A percentile compares a stretch with the other conserved stretches of the same genome.
Conservation (phyloP, 92 coral and sea anemone species). For the Porites lobata region DNA sequence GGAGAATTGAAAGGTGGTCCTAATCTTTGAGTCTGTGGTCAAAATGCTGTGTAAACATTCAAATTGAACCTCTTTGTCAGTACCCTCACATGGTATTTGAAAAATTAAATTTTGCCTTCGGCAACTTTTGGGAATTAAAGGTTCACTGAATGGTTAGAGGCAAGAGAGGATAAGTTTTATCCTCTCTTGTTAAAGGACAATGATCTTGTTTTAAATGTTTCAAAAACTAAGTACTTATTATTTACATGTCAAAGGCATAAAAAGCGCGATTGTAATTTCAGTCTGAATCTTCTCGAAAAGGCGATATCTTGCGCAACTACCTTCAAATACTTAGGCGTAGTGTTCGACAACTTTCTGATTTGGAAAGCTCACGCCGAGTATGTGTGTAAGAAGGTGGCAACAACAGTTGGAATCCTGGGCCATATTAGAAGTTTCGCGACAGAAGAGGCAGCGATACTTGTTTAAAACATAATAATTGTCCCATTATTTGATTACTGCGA, state of each 20-base stretch:
- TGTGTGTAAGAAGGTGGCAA: background rate
- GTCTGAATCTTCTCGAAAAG: slow-evolving; percentile 19
- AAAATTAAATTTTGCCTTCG: no score
- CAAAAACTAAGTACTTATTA: background rate
- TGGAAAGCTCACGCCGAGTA: slow-evolving; percentile 32
- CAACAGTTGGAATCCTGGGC: slow-evolving; percentile 44
- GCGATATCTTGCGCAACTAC: slow-evolving; percentile 23
- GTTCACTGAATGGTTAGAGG: no score
- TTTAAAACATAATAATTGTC: slow-evolving; percentile 26
- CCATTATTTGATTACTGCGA: slow-evolving; percentile 37
- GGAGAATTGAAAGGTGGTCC: no score
- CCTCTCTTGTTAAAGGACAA: no score
- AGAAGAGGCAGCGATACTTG: slow-evolving; percentile 40
- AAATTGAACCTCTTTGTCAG: no score
- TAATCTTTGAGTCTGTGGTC: no score
- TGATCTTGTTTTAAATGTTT: no score
- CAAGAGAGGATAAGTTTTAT: no score
- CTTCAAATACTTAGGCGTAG: background rate
- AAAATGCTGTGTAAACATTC: no score
- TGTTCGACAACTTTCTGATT: slow-evolving; percentile 37
- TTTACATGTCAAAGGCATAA: slow-evolving; percentile 36
- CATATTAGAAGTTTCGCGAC: slow-evolving; percentile 25
- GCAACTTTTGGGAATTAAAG: no score
- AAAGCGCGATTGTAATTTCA: slow-evolving; percentile 23
- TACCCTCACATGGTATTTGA: no score